phyloP scores from a whole-genome alignment of 2,113 vertebrate genomes.

The Gymnobelideus leadbeateri region DNA sequence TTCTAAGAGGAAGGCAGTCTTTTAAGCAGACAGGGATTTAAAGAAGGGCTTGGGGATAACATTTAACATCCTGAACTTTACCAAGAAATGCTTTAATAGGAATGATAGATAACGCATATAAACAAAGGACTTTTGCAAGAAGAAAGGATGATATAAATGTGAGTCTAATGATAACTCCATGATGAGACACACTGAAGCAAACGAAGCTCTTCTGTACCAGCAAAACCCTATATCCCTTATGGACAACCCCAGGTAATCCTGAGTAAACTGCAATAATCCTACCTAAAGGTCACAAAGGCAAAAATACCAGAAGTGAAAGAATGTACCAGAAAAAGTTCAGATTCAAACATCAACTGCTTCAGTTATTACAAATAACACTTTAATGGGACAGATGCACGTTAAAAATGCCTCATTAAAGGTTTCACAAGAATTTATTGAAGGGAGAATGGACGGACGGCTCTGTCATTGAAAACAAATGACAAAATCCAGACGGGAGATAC shows the following conservation, averaged over 20 bases:
- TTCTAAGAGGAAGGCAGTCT: neutral
- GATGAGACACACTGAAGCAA: neutral
- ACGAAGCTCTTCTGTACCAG: neutral
- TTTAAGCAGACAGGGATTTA: neutral
- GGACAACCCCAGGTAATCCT: neutral
- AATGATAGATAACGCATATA: neutral
- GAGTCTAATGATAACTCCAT: neutral
- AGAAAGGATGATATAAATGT: neutral
- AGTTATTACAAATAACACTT: neutral
- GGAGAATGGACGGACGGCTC: neutral
- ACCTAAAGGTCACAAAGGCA: neutral
- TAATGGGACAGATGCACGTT: neutral
- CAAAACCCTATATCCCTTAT: neutral
- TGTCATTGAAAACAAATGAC: neutral
- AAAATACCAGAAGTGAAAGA: neutral
- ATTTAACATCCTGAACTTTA: neutral
- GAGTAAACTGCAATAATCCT: neutral
- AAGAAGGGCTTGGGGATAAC: neutral
- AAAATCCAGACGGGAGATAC: neutral
- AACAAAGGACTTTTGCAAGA: neutral
- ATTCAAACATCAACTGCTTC: neutral
- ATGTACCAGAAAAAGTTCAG: neutral
- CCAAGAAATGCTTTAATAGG: neutral
- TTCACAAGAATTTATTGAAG: neutral
- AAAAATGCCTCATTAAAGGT: neutral